A percentile compares a stretch with the other conserved stretches of the same genome.
phyloP scores from a whole-genome alignment of 1,140 invertebrate genomes.

The Scaptodrosophila lebanonensis region DNA sequence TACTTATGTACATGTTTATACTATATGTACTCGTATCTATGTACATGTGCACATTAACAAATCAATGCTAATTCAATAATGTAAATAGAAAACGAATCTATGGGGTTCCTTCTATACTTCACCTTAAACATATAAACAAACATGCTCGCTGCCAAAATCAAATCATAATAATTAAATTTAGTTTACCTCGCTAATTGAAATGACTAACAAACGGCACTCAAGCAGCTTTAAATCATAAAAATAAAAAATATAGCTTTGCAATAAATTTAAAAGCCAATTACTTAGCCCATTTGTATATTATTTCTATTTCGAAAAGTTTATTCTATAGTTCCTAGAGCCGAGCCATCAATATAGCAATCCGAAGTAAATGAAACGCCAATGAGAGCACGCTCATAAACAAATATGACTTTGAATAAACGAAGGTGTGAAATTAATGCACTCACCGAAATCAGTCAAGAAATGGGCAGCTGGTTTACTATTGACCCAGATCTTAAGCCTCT shows the following conservation, averaged over 20 bases:
- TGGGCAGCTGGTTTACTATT: too few relatives aligned
- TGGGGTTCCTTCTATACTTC: conserved; percentile 18
- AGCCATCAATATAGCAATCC: conserved; percentile 4
- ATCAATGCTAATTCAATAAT: conserved; percentile 60
- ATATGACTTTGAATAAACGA: conserved; percentile 43
- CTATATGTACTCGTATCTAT: too few relatives aligned
- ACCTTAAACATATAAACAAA: conserved; percentile 38
- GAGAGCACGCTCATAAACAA: conserved; percentile 41
- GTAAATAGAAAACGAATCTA: conserved; percentile 55
- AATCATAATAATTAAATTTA: conserved; percentile 67
- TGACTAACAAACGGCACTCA: conserved; percentile 38
- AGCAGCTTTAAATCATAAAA: conserved; percentile 45
- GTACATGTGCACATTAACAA: conserved; percentile 43
- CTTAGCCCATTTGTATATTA: conserved; percentile 46
- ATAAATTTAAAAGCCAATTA: conserved; percentile 46
- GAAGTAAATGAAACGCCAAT: conserved; percentile 50
- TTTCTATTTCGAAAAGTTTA: conserved; percentile 34
- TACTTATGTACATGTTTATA: too few relatives aligned
- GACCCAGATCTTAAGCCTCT: too few relatives aligned
- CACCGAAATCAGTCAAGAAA: too few relatives aligned
- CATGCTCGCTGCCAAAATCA: conserved; percentile 32
- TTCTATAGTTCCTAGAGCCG: conserved; percentile 20
- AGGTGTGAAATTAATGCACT: conserved; percentile 31
- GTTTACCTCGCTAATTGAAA: conserved; percentile 67
- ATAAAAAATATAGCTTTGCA: conserved; percentile 19